phyloP scores from a whole-genome alignment of 2,113 vertebrate genomes.

The Spea multiplicata region DNA sequence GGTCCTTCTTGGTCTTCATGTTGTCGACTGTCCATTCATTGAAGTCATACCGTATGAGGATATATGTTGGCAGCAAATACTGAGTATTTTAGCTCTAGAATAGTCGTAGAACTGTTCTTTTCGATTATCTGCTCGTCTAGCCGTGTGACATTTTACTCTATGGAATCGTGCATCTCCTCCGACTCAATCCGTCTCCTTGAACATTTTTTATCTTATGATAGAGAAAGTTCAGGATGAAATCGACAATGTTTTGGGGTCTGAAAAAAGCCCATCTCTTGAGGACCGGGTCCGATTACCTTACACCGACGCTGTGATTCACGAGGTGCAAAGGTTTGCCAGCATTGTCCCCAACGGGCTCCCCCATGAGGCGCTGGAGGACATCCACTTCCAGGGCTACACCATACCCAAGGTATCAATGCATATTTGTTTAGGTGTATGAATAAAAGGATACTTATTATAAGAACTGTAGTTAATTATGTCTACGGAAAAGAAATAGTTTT shows the following conservation, averaged over 20 bases:
- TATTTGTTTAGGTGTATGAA: no score
- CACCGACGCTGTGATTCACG: constrained; percentile 51
- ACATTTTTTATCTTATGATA: constrained; percentile 21
- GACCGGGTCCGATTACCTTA: constrained; percentile 54
- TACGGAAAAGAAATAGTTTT: no score
- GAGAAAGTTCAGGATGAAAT: constrained; percentile 58
- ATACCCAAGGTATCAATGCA: constrained; percentile 49
- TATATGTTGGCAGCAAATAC: no score
- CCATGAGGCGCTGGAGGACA: rapidly evolving
- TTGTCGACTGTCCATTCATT: no score
- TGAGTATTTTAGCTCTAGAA: no score
- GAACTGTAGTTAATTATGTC: no score
- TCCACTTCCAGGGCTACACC: constrained; percentile 46
- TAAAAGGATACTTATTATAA: no score
- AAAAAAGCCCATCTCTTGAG: constrained; percentile 37
- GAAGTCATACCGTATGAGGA: no score
- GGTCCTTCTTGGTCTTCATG: no score
- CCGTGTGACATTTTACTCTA: background rate
- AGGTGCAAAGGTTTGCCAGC: constrained; percentile 50
- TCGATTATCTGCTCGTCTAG: no score
- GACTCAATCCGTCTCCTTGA: background rate
- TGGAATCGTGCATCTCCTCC: background rate
- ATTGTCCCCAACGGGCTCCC: constrained; percentile 39
- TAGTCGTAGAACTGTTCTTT: no score
- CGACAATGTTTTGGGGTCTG: background rate